A percentile compares a stretch with the other conserved stretches of the same genome.
Evolutionary conservation across 2,113 vertebrate genomes (phyloP).

Genomic region (Mastomys coucha): DNA sequence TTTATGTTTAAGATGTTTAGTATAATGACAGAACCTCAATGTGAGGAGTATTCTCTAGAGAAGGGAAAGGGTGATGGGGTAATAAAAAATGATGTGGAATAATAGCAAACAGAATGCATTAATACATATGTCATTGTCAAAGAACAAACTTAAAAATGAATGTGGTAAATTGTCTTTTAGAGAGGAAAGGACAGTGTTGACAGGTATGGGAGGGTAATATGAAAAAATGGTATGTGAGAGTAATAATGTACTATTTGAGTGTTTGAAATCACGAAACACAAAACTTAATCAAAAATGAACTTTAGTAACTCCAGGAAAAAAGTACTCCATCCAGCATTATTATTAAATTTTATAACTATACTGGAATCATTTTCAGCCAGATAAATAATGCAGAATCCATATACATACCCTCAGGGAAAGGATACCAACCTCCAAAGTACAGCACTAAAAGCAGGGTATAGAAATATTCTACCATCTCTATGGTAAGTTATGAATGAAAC

Average conservation of each 20-base stretch:
- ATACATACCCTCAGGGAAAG: neutral
- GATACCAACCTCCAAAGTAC: neutral
- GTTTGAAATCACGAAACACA: neutral
- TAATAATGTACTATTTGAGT: neutral
- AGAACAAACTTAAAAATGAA: neutral
- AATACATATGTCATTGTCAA: neutral
- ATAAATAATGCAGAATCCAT: neutral
- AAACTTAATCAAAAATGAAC: neutral
- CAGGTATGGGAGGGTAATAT: neutral
- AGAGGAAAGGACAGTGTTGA: neutral
- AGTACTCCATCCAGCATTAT: neutral
- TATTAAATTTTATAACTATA: neutral
- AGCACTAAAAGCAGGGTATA: neutral
- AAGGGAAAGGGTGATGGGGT: too few species aligned
- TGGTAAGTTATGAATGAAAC: neutral
- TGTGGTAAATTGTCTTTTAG: too few species aligned
- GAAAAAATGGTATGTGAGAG: too few species aligned
- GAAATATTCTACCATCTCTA: neutral
- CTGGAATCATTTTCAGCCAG: neutral
- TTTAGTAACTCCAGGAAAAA: neutral
- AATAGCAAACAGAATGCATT: neutral
- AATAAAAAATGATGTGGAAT: neutral
- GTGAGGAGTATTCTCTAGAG: neutral
- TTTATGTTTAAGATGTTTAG: neutral
- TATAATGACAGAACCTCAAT: neutral